Evolutionary conservation across 2,888 invertebrate genomes (phyloP), one percentile per base, ranked within the genome.

Genomic region (Buathra laborator): DNA sequence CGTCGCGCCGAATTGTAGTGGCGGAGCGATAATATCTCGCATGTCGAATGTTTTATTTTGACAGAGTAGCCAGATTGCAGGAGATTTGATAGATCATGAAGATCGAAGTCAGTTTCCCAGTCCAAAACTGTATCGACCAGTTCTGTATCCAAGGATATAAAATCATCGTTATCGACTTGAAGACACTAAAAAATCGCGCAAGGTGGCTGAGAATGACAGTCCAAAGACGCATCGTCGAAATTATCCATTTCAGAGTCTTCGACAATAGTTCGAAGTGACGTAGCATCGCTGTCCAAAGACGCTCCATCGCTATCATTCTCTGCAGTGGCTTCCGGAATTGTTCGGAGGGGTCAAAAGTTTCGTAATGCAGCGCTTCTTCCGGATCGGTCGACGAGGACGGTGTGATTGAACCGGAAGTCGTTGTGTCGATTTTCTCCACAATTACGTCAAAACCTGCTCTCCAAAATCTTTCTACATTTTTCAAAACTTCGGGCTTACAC

Each of bases 401-500:
- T 37, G 24, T 6, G 12, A 12, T 67, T 51, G 32, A 68, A 10
- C 9, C 29, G 3, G 48, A 51, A n/a, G 48, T 7, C 43, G 29
- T 32, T 14, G 37, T 44, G 7, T 24, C 48, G 29, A 68, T 32
- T 32, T 48, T 68, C 14, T 68, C 29, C 48, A 48, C 32, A 12
- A 32, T 32, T 29, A 70, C 32, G 7, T 70, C 51, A 32, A n/a
- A 29, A 29, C 68, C 68, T 2, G 43, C 48, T 32, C 68, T 32
- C 68, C 51, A 68, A 7, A 48, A 32, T 48, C 32, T 24, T 68
- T 68, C 32, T n/a, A 68, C 51, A n/a, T 48, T n/a, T n/a, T 70
- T 70, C 2, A 70, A 19, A 6, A 51, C 68, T 32, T 70, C 32
- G 1, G 53, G n/a, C n/a, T 51, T 51, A 16, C 70, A 51, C 10